A percentile compares a stretch with the other conserved stretches of the same genome.
phyloP scores from a whole-genome alignment of 1,140 invertebrate genomes.

The Tachypleus tridentatus region DNA sequence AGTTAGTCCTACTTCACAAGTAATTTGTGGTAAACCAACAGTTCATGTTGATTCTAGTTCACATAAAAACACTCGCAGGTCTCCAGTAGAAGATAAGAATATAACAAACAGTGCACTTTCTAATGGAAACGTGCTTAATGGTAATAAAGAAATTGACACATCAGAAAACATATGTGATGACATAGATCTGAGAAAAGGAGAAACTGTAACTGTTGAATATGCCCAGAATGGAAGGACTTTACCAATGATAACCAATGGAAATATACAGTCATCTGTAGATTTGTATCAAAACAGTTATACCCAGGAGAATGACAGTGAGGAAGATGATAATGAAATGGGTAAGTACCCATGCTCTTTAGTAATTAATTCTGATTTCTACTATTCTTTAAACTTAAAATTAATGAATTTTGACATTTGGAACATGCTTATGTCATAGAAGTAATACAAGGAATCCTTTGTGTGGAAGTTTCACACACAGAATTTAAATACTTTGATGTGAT shows the following conservation, averaged over 20 bases:
- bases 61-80: neutral
- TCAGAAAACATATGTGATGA: conserved; percentile 34
- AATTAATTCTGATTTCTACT: too few species aligned
- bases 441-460: too few species aligned
- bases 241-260: conserved; percentile 12
- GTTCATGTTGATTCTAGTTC: too few species aligned
- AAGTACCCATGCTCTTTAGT: too few species aligned
- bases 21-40: too few species aligned
- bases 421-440: too few species aligned
- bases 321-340: conserved; percentile 18
- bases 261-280: conserved; percentile 33
- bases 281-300: conserved; percentile 53
- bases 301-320: conserved; percentile 23
- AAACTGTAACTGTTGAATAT: conserved; percentile 12
- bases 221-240: conserved; percentile 11
- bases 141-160: conserved; percentile 19
- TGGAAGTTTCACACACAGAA: too few species aligned
- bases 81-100: conserved; percentile 41
- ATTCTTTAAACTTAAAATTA: too few species aligned
- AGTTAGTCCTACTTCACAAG: too few species aligned
- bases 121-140: conserved; percentile 37
- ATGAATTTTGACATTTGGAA: too few species aligned
- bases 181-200: conserved; percentile 41
- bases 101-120: conserved; percentile 39
- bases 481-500: too few species aligned